A percentile compares a stretch with the other conserved stretches of the same genome.
Evolutionary conservation across 2,797 vertebrate genomes (phyloP).

Genomic region (Liasis olivaceus): DNA sequence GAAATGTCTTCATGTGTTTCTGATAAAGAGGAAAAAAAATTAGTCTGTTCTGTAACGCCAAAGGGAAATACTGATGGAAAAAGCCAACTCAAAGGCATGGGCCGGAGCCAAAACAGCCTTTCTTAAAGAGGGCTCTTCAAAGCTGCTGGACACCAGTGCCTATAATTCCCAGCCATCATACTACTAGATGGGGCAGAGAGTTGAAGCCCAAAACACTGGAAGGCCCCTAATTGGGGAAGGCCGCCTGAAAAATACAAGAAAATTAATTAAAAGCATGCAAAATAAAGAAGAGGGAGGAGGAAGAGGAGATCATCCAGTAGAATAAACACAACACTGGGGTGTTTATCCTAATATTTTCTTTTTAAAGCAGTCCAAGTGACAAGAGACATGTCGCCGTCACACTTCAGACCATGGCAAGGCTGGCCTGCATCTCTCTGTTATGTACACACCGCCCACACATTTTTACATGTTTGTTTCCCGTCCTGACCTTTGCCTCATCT

Average conservation of each 20-base stretch:
- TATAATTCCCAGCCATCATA: not conserved
- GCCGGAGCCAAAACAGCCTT: not conserved
- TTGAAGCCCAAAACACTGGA: not conserved
- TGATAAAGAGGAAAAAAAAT: no score
- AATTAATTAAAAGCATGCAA: not conserved
- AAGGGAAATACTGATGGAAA: no score
- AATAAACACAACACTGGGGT: not conserved
- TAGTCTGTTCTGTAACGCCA: not conserved
- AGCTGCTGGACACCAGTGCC: not conserved
- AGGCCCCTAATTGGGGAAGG: not conserved
- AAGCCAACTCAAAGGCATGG: not conserved
- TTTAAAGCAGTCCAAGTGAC: not conserved
- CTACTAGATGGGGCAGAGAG: not conserved
- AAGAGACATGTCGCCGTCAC: not conserved
- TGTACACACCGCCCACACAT: not conserved
- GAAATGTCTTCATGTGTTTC: no score
- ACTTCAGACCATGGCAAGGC: not conserved
- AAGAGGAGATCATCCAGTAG: not conserved
- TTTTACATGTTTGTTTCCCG: not conserved
- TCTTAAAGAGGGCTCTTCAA: no score
- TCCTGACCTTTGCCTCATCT: not conserved
- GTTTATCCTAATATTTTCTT: not conserved
- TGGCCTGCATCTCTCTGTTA: not conserved
- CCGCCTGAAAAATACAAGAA: not conserved
- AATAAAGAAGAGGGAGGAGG: not conserved